phyloP scores from a whole-genome alignment of 2,888 invertebrate species.

The Limnephilus rhombicus region DNA sequence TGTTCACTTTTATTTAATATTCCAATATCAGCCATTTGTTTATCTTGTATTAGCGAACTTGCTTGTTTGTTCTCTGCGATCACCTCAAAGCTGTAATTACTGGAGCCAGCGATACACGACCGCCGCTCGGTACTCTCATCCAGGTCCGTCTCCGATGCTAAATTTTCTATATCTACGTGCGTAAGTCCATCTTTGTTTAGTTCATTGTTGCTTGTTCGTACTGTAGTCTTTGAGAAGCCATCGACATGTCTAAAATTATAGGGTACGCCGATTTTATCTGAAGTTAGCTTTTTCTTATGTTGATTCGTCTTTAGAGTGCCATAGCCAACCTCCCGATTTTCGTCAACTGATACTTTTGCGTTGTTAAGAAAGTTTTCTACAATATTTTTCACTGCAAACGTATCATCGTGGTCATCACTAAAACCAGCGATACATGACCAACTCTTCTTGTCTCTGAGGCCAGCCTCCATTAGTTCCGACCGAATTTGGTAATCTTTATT shows the following conservation, averaged over 20 bases:
- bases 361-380: neutral
- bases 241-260: neutral
- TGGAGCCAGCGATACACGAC: no score
- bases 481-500: neutral
- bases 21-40: no score
- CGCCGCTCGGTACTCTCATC: neutral
- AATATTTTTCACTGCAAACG: neutral
- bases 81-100: no score
- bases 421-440: neutral
- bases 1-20: no score
- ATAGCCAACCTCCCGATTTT: neutral
- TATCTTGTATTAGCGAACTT: no score
- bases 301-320: neutral
- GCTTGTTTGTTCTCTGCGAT: no score
- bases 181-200: neutral
- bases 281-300: neutral
- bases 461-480: neutral
- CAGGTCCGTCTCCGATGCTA: neutral
- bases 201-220: neutral
- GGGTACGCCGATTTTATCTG: neutral
- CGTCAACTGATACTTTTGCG: neutral
- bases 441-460: neutral
- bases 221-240: neutral
- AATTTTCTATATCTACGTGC: neutral
- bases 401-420: neutral